These are phyloP conservation scores for Anguilla megastoma DNA, from an alignment of 2,797 vertebrate species.

Conservation along the genomic window DNA sequence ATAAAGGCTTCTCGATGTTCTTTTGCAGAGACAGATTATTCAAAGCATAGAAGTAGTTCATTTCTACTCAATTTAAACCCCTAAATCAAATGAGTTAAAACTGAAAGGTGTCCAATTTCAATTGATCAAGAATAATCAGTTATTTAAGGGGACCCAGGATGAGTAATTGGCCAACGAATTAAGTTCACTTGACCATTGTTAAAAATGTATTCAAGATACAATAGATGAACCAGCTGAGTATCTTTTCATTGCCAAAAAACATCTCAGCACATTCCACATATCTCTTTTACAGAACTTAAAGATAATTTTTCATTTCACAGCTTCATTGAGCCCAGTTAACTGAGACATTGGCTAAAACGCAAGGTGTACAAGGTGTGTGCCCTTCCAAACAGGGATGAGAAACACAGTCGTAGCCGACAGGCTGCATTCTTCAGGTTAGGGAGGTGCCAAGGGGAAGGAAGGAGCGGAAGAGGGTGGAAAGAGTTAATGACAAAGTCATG, in stretches of 20 bases:
- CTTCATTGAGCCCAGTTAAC: neutral
- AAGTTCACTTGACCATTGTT: neutral
- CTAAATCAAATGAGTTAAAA: neutral
- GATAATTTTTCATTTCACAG: neutral
- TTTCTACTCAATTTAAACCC: neutral
- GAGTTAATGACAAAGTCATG: slow-evolving; percentile 5
- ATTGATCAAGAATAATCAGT: neutral
- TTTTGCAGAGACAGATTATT: neutral
- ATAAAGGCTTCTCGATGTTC: neutral
- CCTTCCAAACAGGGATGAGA: neutral
- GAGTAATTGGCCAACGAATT: neutral
- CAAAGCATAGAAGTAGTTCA: neutral
- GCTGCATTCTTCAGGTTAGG: slow-evolving; percentile 33
- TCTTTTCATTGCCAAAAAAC: neutral
- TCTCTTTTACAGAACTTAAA: neutral
- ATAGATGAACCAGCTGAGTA: neutral
- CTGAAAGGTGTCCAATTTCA: neutral
- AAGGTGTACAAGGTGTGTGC: neutral
- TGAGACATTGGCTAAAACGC: neutral
- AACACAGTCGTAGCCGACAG: neutral
- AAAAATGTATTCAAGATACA: neutral
- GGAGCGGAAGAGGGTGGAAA: slow-evolving; percentile 7
- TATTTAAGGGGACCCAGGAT: neutral
- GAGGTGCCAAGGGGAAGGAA: slow-evolving; percentile 7
- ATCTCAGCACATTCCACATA: neutral